Base-by-base conservation (phyloP, 2,797 vertebrate genomes). In the Artibeus lituratus region DNA sequence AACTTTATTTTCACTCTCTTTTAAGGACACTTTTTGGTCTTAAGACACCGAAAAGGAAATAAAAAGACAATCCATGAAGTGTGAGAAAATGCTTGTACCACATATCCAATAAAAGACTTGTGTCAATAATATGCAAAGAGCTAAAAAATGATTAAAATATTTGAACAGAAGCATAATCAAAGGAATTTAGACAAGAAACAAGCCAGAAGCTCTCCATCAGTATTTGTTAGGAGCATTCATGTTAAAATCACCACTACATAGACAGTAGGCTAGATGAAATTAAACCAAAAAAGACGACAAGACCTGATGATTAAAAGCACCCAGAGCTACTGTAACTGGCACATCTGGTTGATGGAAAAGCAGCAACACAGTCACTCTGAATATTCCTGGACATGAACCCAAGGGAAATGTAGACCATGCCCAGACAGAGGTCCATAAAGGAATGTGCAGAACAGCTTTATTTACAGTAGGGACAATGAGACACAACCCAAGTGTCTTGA, bases 281-380 rank as follows among this genome's bases (percentile, higher is more conserved):
- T 29, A 53, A 76, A 47, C 42, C 49, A 87, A 49, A 18, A 42
- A 72, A 62, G 26, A 0, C 39, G 5, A 57, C 44, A 44, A 35
- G 19, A 44, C 0, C 1, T 55, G 86, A 22, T 29, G 26, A 11
- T 12, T 44, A 5, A 51, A n/a, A 39, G 5, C 55, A 21, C 7
- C 2, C 22, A 76, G 42, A 42, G 11, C 65, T 37, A 21, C 32
- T 39, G 8, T 22, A 86, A 19, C 12, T 37, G 35, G 35, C 26
- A 2, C 10, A 12, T 4, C 29, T 21, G 6, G 9, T 12, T 19
- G 5, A 24, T 9, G 3, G 12, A 8, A 67, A 21, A n/a, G 1
- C 32, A 65, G 5, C 14, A n/a, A 2, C 21, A 2, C 26, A 19
- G 62, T 22, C 16, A 8, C 0, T 4, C 5, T 39, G 35, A 81